A percentile compares a stretch with the other conserved stretches of the same genome.
Evolutionary conservation across 2,113 vertebrate genomes (phyloP).

Genomic region (Lonchura striata): DNA sequence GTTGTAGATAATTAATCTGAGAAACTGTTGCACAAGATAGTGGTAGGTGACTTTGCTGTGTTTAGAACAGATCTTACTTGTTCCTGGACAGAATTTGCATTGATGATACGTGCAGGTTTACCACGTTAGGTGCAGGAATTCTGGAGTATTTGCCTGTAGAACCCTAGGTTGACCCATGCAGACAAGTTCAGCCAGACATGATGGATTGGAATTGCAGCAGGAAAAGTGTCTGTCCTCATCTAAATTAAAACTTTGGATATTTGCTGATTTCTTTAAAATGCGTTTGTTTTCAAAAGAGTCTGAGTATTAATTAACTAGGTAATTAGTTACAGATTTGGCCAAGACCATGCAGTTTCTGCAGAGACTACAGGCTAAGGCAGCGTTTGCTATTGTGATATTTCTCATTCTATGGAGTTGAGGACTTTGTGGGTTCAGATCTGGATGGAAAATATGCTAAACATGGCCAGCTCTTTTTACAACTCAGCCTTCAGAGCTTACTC

Average conservation of each 20-base stretch:
- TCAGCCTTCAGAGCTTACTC: not conserved
- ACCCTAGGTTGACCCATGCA: accelerated
- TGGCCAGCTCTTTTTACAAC: not conserved
- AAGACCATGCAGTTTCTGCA: not conserved
- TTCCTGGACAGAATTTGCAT: not conserved
- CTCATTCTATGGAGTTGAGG: not conserved
- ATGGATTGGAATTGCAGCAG: not conserved
- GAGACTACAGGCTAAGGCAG: not conserved
- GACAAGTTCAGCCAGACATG: not conserved
- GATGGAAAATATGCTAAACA: not conserved
- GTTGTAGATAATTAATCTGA: not conserved
- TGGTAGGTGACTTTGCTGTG: not conserved
- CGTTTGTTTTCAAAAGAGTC: not conserved
- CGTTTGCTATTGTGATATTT: not conserved
- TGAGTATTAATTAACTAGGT: not conserved
- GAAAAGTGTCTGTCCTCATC: not conserved
- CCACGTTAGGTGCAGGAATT: accelerated
- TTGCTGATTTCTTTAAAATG: accelerated
- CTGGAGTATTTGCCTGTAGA: not conserved
- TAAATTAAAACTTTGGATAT: not conserved
- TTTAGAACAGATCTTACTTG: not conserved
- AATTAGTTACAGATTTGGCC: not conserved
- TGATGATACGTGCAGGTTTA: not conserved
- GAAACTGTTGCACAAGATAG: not conserved
- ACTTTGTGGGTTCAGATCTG: not conserved